Evolutionary conservation across 1,140 invertebrate genomes (phyloP), one percentile per base, ranked within the genome.

Genomic region (Myzus persicae): DNA sequence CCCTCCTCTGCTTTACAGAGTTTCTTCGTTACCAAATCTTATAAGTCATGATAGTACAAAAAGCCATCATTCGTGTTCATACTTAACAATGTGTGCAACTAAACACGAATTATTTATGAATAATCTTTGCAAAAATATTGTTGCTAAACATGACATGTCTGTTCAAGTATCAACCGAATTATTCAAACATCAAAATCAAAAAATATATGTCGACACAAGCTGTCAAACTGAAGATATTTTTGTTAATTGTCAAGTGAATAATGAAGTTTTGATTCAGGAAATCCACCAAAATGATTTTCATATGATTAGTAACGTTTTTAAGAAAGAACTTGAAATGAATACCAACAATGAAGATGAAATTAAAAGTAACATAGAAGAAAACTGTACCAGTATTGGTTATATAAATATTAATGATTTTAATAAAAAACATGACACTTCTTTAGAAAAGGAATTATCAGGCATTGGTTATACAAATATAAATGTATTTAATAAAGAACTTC

Each of bases 1-100:
- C 18, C 96, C 96, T 40, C 96, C 97, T 0, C 96, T 96, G 82
- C 95, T 97, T 93, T 96, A 97, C 42, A 95, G 97, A 93, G 97
- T 97, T 5, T 96, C 97, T 40, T 97, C 97, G 0, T 94, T 97
- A 87, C 97, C 97, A 18, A 96, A 95, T 93, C 91, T 93, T 85
- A 42, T 93, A 89, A 93, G 95, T 97, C 20, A 96, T 95, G 92
- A 96, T 95, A 40, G 96, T 97, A 88, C 95, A 96, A 81, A 95
- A 95, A 44, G 94, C 94, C 31, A 95, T 94, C 14, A 94, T 95
- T 88, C 95, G 95, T 26, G 94, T 95, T 90, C 95, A 95, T 26
- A 95, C 95, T 81, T 94, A 94, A 4, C 94, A 94, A 18, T 95
- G 94, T 54, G 36, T 95, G 9, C 94, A 94, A 93, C 91, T 22